Evolutionary conservation across 2,797 vertebrate genomes (phyloP).

Genomic region (Argyrosomus regius): DNA sequence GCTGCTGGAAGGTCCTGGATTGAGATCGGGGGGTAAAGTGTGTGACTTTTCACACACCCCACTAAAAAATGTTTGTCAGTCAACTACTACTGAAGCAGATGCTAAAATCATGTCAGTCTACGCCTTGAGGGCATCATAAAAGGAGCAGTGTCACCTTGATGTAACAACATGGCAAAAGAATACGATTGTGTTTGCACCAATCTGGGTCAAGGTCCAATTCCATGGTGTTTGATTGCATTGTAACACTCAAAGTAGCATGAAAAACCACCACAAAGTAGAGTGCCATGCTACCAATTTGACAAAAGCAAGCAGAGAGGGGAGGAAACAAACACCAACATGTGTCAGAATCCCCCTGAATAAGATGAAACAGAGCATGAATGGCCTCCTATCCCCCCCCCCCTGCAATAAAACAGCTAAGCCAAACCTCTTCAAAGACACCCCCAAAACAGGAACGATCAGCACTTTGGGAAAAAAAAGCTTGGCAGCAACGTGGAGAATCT

Average conservation of each 20-base stretch:
- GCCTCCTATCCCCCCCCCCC: neutral
- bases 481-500: constrained; percentile 65
- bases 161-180: constrained; percentile 19
- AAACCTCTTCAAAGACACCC: constrained; percentile 43
- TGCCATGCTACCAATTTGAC: constrained; percentile 3
- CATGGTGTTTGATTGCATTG: constrained; percentile 37
- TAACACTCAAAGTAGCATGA: constrained; percentile 32
- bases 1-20: constrained; percentile 4
- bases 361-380: constrained; percentile 29
- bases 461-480: constrained; percentile 44
- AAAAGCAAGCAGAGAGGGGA: constrained; percentile 3
- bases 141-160: constrained; percentile 46
- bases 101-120: constrained; percentile 34
- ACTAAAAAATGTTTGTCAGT: constrained; percentile 19
- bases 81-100: constrained; percentile 28
- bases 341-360: constrained; percentile 34
- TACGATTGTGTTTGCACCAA: constrained; percentile 22
- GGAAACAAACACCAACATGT: constrained; percentile 54
- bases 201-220: constrained; percentile 52
- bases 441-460: constrained; percentile 45
- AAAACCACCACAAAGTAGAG: constrained; percentile 20
- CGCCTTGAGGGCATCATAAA: constrained; percentile 32
- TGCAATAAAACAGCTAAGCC: constrained; percentile 23
- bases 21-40: neutral
- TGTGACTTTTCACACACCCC: neutral